Evolutionary conservation across 2,113 vertebrate genomes (phyloP), one percentile per base, ranked within the genome.

Genomic region (Vulpes ferrilata): DNA sequence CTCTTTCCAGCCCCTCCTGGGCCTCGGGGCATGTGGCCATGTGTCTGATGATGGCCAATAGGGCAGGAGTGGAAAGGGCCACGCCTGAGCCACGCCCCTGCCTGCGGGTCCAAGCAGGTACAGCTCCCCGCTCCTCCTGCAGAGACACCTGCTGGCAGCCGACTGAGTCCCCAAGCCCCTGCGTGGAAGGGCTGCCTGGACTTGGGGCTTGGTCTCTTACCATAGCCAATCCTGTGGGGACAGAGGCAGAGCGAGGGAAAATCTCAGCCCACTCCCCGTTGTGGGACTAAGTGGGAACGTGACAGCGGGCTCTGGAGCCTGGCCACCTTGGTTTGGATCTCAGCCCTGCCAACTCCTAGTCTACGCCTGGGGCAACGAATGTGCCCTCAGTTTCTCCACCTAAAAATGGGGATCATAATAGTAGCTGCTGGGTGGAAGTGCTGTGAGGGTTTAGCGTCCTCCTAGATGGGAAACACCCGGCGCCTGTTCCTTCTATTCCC

Each of bases 1-100:
- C 17, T 16, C 10, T 17, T 32, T 32, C 27, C 60, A 57, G 55
- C 53, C 7, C 9, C 25, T 0, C 3, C 0, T 0, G 0, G 15
- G 2, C 7, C 27, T 27, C 1, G 7, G 25, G 38, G 71, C 6
- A 7, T 3, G 51, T 23, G 17, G n/a, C 13, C 81, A 32, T 0
- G 2, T 90, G 80, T 76, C 27, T 2, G 51, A 62, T 11, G 7
- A 78, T 65, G 55, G n/a, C 60, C 69, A 43, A 15, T 59, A 79
- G n/a, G 23, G 43, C 0, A 0, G 17, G 8, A 12, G 25, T 1
- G 38, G 12, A 23, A n/a, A 11, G 64, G 35, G 78, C 78, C 59
- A 5, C 7, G 3, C 20, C 38, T 19, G 12, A 22, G 35, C n/a
- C 65, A 27, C 22, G 0, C 62, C 62, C 43, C 43, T 43, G 43